These are phyloP conservation scores for Polymixis flavicincta DNA, from an alignment of 2,888 invertebrate genomes.

Conservation along the genomic window DNA sequence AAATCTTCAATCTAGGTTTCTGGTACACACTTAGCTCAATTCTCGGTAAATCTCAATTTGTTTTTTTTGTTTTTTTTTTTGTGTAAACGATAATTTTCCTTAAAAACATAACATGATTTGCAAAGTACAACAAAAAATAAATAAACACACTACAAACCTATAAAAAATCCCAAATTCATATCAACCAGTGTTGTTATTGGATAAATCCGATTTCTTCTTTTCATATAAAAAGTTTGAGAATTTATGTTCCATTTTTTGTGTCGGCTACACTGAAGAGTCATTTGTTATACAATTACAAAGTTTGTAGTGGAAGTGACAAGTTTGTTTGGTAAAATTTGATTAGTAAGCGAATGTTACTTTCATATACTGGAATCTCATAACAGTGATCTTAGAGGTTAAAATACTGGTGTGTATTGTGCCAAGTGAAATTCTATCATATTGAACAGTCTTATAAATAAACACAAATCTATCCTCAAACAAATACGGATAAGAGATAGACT, in stretches of 20 bases:
- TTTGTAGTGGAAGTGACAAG: slow-evolving; percentile 52
- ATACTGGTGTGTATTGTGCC: not conserved
- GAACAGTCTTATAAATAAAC: not conserved
- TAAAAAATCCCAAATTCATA: slow-evolving; percentile 21
- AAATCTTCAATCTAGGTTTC: not conserved
- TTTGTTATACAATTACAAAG: slow-evolving; percentile 55
- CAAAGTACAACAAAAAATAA: not conserved
- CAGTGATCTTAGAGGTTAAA: too few relatives aligned
- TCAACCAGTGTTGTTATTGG: slow-evolving; percentile 36
- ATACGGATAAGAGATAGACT: too few relatives aligned
- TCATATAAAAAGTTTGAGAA: slow-evolving; percentile 51
- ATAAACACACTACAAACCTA: not conserved
- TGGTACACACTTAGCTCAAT: not conserved
- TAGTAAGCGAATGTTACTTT: slow-evolving; percentile 4
- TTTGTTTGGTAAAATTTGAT: slow-evolving; percentile 28
- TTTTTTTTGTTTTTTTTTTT: too few relatives aligned
- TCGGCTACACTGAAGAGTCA: slow-evolving; percentile 41
- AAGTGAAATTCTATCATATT: not conserved
- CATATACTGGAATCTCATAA: not conserved
- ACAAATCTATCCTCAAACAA: too few relatives aligned
- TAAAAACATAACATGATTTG: not conserved
- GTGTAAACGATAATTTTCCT: not conserved
- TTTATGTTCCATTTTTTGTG: slow-evolving; percentile 52
- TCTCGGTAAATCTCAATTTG: not conserved
- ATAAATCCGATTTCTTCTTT: slow-evolving; percentile 56